Percentiles rank a stretch among this genome's conserved stretches.
Conservation (phyloP, 2,888 invertebrate species). For the Drosophila sordidapex region DNA sequence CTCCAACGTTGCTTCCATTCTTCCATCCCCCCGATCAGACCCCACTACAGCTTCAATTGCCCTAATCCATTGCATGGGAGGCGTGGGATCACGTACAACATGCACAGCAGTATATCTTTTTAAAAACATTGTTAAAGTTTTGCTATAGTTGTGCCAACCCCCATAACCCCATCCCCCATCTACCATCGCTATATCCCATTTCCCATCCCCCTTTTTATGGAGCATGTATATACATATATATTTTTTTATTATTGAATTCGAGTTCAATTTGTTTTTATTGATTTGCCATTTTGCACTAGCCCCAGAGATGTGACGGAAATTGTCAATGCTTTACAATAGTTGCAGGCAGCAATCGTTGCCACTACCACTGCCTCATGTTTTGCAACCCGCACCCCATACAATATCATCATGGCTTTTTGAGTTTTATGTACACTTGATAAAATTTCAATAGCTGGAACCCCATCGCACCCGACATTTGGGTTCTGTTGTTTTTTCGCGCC, state of each 20-base stretch:
- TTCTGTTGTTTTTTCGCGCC: constrained; percentile 71
- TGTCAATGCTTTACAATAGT: constrained; percentile 83
- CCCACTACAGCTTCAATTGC: constrained; percentile 73
- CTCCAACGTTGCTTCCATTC: constrained; percentile 37
- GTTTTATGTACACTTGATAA: constrained; percentile 79
- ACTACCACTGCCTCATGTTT: not conserved
- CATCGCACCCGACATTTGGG: constrained; percentile 4
- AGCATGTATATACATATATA: constrained; percentile 20
- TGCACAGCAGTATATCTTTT: constrained; percentile 75
- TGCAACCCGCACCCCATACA: constrained; percentile 6
- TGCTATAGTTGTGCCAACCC: constrained; percentile 48
- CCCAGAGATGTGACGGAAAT: constrained; percentile 81
- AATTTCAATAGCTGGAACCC: constrained; percentile 72
- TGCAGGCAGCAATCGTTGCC: constrained; percentile 46
- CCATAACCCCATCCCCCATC: not conserved
- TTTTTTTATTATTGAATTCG: constrained; percentile 78
- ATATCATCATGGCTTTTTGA: constrained; percentile 79
- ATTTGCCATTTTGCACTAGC: constrained; percentile 82
- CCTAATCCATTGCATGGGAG: constrained; percentile 74
- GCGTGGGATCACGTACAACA: constrained; percentile 75
- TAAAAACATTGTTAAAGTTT: constrained; percentile 81
- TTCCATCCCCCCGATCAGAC: not conserved
- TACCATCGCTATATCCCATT: not conserved
- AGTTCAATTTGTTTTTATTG: constrained; percentile 83
- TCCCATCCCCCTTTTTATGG: not conserved